phyloP scores from a whole-genome alignment of 2,797 vertebrate genomes.

The Pteropus rufus region DNA sequence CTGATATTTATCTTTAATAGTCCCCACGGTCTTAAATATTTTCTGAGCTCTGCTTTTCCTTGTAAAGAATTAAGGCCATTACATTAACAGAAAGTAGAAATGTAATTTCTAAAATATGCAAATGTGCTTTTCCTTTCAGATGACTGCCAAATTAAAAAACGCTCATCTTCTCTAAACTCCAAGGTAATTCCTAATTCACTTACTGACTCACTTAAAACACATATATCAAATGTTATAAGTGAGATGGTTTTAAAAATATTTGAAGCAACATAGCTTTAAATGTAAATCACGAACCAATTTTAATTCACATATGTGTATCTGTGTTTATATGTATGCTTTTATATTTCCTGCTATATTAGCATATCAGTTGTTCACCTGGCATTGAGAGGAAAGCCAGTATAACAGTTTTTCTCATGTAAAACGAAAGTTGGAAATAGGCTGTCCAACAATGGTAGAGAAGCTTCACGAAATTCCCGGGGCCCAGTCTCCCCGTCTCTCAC shows the following conservation, averaged over 20 bases:
- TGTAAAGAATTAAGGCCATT: not conserved
- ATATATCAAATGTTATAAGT: not conserved
- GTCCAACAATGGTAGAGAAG: not conserved
- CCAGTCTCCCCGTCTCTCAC: fast-evolving
- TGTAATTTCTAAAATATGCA: slow-evolving; percentile 5
- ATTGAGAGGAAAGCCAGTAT: not conserved
- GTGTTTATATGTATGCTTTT: not conserved
- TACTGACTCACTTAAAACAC: not conserved
- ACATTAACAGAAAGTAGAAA: not conserved
- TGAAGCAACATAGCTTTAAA: not conserved
- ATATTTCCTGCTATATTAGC: not conserved
- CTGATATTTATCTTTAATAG: not conserved
- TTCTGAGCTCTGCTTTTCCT: not conserved
- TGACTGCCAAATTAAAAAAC: slow-evolving; percentile 81
- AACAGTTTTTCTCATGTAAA: not conserved
- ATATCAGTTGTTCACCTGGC: not conserved
- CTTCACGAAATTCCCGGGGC: not conserved
- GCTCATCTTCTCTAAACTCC: slow-evolving; percentile 79
- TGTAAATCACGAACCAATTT: not conserved
- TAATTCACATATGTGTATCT: not conserved
- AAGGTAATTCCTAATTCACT: slow-evolving; percentile 80
- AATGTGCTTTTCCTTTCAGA: slow-evolving; percentile 78
- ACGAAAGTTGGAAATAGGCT: not conserved
- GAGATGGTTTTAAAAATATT: not conserved
- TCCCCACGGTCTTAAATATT: not conserved